Percentiles rank a stretch among this genome's conserved stretches.
Conservation (phyloP, 2,113 vertebrate species). For the Amblyornis subalaris region DNA sequence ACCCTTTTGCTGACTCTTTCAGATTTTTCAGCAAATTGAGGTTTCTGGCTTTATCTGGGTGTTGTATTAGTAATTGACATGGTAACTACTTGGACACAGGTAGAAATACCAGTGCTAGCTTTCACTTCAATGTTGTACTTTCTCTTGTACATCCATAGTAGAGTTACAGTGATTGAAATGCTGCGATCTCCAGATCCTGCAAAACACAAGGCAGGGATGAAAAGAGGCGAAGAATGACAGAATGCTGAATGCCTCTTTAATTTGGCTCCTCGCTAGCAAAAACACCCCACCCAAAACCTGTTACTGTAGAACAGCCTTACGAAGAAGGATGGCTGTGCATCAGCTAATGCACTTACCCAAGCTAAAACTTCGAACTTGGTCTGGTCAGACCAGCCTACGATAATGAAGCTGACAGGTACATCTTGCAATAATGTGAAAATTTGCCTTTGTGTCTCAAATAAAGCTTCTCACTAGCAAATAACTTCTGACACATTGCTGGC, state of each 20-base stretch:
- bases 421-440: not conserved
- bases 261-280: not conserved
- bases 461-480: not conserved
- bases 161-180: not conserved
- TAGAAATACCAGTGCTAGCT: not conserved
- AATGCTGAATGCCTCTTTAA: not conserved
- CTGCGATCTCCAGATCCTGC: not conserved
- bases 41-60: not conserved
- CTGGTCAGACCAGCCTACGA: not conserved
- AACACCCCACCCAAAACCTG: not conserved
- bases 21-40: not conserved
- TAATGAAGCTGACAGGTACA: not conserved
- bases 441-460: not conserved
- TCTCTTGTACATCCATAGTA: not conserved
- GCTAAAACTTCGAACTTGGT: not conserved
- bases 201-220: not conserved
- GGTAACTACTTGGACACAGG: not conserved
- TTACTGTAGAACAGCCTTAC: not conserved
- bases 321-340: not conserved
- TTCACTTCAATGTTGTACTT: not conserved
- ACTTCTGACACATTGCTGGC: not conserved
- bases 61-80: not conserved
- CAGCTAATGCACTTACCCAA: not conserved
- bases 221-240: not conserved
- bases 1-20: not conserved